Conservation (phyloP, 2,888 invertebrate genomes). For the Rhagophthalmus giganteus region DNA sequence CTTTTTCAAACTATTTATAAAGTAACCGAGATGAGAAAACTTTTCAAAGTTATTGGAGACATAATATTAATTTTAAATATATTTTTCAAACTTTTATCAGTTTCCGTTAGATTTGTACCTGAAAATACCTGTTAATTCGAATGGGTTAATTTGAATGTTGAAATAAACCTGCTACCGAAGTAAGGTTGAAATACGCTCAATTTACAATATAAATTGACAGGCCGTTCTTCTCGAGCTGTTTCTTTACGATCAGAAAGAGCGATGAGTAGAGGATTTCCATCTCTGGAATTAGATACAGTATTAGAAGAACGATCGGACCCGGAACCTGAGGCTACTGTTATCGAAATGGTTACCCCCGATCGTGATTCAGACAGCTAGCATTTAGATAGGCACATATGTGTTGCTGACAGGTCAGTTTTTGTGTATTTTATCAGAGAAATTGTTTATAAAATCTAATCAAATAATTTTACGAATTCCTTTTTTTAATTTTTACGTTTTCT, state of each 20-base stretch:
- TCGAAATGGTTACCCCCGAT: constrained; percentile 53
- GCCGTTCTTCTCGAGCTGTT: constrained; percentile 63
- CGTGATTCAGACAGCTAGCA: constrained; percentile 52
- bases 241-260: constrained; percentile 67
- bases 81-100: neutral
- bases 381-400: constrained; percentile 42
- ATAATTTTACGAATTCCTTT: no score
- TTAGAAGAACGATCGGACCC: constrained; percentile 81
- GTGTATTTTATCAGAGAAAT: no score
- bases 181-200: no score
- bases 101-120: no score
- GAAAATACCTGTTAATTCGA: no score
- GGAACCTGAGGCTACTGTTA: constrained; percentile 60
- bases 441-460: no score
- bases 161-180: no score
- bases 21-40: neutral
- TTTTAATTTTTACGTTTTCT: no score
- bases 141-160: no score
- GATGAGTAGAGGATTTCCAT: constrained; percentile 73
- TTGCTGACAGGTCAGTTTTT: constrained; percentile 50
- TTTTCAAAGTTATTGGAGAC: neutral
- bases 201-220: constrained; percentile 41
- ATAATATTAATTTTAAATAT: neutral
- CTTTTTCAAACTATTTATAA: neutral
- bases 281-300: constrained; percentile 80